Evolutionary conservation across 2,797 vertebrate species (phyloP), one percentile per base, ranked within the genome.

Genomic region (Sandelia bainsii): DNA sequence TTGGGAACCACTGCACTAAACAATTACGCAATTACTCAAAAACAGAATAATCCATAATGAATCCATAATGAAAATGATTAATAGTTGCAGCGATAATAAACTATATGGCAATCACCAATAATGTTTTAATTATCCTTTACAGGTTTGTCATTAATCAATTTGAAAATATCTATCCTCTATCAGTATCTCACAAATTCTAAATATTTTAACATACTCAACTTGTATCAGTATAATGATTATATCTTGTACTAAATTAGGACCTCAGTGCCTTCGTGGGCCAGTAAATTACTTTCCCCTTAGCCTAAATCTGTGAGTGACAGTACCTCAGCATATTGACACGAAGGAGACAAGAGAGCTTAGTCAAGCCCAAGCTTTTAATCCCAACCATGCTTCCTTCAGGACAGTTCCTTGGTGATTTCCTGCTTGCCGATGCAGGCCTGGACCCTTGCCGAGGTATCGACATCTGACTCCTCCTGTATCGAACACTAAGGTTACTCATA

Each of bases 331-430:
- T 88, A 91, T 90, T 76, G 90, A 91, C 86, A 80, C 74, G 9
- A 22, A 48, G 69, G 72, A 89, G 88, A 85, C 85, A 72, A 82
- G 64, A 81, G 85, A 85, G 73, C 79, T 80, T 82, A 89, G 88
- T 84, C 76, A 70, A 79, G 58, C 80, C 63, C 37, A 60, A 92
- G 90, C 88, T 82, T 83, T 92, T 93, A 93, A 93, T 93, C 90
- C 90, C 77, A 64, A 19, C 75, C 63, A 56, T 92, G 87, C 88
- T 83, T 91, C 90, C 86, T 84, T 75, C 77, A 82, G 85, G 89
- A 85, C 66, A 66, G 82, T 82, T 88, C 84, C 80, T 8, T n/a
- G 54, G 83, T 72, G 77, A 88, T 90, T 87, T 77, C 84, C 77
- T 52, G 91, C 89, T 92, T 93, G 88, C 89, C 86, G 80, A 92